Evolutionary conservation across 2,113 vertebrate genomes (phyloP).

Genomic region (Talpa occidentalis): DNA sequence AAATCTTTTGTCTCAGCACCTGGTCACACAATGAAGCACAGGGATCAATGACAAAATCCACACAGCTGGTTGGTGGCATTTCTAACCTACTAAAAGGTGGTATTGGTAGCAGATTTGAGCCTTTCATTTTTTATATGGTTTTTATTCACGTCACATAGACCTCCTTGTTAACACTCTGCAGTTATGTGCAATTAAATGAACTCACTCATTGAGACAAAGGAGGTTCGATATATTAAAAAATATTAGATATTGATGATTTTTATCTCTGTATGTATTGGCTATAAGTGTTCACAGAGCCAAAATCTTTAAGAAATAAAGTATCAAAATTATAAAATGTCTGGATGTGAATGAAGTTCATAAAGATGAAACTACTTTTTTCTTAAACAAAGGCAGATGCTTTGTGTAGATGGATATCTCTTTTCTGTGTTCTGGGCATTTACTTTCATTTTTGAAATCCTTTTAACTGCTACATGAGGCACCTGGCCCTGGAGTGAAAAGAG

Average conservation of each 20-base stretch:
- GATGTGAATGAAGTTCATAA: conserved; percentile 76
- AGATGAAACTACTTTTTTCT: conserved; percentile 57
- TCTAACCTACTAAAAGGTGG: neutral
- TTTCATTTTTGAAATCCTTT: conserved; percentile 81
- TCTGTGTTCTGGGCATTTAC: conserved; percentile 76
- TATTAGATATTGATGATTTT: conserved; percentile 61
- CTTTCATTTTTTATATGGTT: neutral
- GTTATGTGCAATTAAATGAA: conserved; percentile 57
- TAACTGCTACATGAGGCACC: conserved; percentile 67
- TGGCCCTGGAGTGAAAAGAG: conserved; percentile 75
- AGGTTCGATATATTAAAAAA: conserved; percentile 41
- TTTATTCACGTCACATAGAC: conserved; percentile 49
- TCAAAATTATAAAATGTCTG: conserved; percentile 70
- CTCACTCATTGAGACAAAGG: conserved; percentile 31
- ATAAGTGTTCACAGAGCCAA: neutral
- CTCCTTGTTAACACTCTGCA: conserved; percentile 24
- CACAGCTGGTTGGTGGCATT: neutral
- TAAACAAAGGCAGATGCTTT: conserved; percentile 78
- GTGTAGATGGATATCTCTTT: conserved; percentile 68
- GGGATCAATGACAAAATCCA: conserved; percentile 62
- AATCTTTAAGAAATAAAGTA: conserved; percentile 40
- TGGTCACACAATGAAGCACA: conserved; percentile 33
- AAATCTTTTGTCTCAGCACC: conserved; percentile 72
- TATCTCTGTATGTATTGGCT: conserved; percentile 27
- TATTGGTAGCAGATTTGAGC: neutral